phyloP scores from a whole-genome alignment of 2,797 vertebrate genomes.

The Harpagifer antarcticus region DNA sequence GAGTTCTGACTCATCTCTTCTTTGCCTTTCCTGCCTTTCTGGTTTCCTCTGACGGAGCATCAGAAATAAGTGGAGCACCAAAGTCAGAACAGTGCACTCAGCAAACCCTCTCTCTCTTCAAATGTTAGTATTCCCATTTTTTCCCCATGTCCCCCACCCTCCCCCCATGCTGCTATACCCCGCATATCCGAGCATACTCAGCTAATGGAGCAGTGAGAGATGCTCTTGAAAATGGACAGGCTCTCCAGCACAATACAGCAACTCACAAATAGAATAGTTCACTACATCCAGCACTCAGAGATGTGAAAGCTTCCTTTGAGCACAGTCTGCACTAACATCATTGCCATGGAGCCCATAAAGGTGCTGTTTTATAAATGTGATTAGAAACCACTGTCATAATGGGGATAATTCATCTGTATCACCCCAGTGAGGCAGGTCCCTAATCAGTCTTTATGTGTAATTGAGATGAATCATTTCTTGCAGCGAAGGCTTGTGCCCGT shows the following conservation, averaged over 20 bases:
- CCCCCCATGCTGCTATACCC: constrained; percentile 43
- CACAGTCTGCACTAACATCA: constrained; percentile 51
- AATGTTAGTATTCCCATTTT: constrained; percentile 65
- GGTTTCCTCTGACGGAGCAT: constrained; percentile 63
- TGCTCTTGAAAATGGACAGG: constrained; percentile 78
- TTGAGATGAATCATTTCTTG: constrained; percentile 72
- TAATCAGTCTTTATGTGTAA: constrained; percentile 72
- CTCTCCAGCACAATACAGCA: constrained; percentile 71
- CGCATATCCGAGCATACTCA: constrained; percentile 63
- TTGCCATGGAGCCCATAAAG: constrained; percentile 52
- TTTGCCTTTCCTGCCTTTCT: constrained; percentile 57
- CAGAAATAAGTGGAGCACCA: constrained; percentile 69
- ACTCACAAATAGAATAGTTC: constrained; percentile 71
- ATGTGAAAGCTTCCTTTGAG: constrained; percentile 65
- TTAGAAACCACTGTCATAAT: constrained; percentile 72
- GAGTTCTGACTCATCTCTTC: constrained; percentile 74
- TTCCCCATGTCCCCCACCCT: not conserved
- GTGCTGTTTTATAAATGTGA: constrained; percentile 69
- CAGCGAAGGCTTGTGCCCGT: constrained; percentile 32
- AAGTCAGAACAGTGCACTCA: constrained; percentile 70
- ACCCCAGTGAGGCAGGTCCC: constrained; percentile 56
- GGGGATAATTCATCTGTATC: constrained; percentile 72
- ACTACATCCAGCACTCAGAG: constrained; percentile 42
- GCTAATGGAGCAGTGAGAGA: constrained; percentile 79
- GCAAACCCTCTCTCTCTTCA: constrained; percentile 65